phyloP scores from a whole-genome alignment of 23 tunicate genomes.

The Trididemnum nubilum region DNA sequence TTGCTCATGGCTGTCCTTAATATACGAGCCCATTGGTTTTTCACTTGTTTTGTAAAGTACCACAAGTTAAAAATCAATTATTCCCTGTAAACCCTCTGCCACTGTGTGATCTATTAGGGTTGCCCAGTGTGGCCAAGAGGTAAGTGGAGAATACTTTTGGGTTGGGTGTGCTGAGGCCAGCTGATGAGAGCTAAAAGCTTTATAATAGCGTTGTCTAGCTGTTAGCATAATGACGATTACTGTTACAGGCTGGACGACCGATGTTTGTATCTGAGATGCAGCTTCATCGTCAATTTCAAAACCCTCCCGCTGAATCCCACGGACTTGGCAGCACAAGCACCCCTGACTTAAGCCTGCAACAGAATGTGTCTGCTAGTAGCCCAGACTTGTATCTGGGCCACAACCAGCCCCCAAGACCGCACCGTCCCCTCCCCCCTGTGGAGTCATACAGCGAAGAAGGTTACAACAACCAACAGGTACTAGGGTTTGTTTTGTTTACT shows the following conservation, averaged over 20 bases:
- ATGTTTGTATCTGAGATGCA: slow-evolving; percentile 76
- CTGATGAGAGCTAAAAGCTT: too few species aligned
- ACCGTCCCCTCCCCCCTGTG: slow-evolving; percentile 48
- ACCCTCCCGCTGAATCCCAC: slow-evolving; percentile 42
- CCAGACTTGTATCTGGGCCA: slow-evolving; percentile 72
- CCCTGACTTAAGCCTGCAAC: slow-evolving; percentile 72
- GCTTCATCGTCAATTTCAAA: slow-evolving; percentile 60
- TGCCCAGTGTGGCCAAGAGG: too few species aligned
- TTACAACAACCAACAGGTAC: slow-evolving; percentile 24
- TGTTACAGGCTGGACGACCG: slow-evolving; percentile 36
- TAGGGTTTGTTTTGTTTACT: not conserved
- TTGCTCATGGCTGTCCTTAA: too few species aligned
- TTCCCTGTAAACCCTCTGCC: too few species aligned
- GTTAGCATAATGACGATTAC: too few species aligned
- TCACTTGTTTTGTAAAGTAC: too few species aligned
- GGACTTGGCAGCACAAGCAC: slow-evolving; percentile 78
- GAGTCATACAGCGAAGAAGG: slow-evolving; percentile 35
- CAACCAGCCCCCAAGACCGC: slow-evolving; percentile 47
- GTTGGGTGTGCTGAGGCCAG: too few species aligned
- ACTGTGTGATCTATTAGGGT: too few species aligned
- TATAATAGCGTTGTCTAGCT: too few species aligned
- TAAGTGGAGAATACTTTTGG: too few species aligned
- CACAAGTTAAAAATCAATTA: too few species aligned
- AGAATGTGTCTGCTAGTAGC: slow-evolving; percentile 78
- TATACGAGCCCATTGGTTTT: too few species aligned